A percentile compares a stretch with the other conserved stretches of the same genome.
Conservation (phyloP, 2,113 vertebrate genomes). For the Embiotoca jacksoni region DNA sequence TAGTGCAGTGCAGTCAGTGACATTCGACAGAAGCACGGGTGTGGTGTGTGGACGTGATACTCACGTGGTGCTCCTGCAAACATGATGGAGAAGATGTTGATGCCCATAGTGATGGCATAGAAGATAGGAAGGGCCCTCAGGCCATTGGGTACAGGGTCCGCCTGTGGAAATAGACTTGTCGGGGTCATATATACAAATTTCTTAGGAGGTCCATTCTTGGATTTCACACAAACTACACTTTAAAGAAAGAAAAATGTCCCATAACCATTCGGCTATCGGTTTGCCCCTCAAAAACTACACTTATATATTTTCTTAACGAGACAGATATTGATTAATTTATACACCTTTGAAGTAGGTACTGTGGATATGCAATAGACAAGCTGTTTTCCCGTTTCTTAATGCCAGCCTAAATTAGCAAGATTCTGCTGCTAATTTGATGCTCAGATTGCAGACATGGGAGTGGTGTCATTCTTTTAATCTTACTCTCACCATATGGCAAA, state of each 20-base stretch:
- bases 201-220: not conserved
- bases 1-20: not conserved
- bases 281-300: too few species aligned
- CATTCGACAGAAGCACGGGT: not conserved
- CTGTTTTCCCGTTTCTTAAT: not conserved
- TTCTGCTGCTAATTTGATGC: not conserved
- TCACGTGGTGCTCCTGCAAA: constrained; percentile 94
- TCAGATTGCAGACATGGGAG: not conserved
- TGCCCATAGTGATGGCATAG: constrained; percentile 92
- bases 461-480: not conserved
- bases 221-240: too few species aligned
- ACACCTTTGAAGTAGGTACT: too few species aligned
- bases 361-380: not conserved
- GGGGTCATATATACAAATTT: not conserved
- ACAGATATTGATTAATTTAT: too few species aligned
- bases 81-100: constrained; percentile 97
- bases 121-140: constrained; percentile 93
- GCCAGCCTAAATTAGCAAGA: not conserved
- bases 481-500: too few species aligned
- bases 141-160: constrained; percentile 92
- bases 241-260: too few species aligned
- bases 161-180: constrained; percentile 72
- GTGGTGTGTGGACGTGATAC: constrained; percentile 66
- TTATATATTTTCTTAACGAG: too few species aligned
- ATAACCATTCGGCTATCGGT: too few species aligned